These are phyloP conservation scores for Arenaria interpres DNA, from an alignment of 2,113 vertebrate species.

Conservation along the genomic window DNA sequence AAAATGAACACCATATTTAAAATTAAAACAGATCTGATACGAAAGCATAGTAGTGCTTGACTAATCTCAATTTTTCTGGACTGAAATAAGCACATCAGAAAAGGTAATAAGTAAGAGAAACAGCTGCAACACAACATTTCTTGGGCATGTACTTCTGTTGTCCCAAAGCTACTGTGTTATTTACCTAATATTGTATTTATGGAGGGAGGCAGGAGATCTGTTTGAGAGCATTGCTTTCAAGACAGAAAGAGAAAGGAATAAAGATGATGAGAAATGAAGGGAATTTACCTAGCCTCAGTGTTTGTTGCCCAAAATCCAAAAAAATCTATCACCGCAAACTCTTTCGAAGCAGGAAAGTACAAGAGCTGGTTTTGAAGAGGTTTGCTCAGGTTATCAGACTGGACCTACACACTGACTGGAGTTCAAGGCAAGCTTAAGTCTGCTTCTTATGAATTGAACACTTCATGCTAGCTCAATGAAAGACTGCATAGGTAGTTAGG, in stretches of 20 bases:
- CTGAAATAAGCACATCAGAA: neutral
- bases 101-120: neutral
- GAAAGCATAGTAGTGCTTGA: neutral
- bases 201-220: rapidly evolving
- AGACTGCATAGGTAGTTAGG: neutral
- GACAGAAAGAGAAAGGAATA: neutral
- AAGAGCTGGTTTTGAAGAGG: neutral
- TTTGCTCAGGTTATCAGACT: neutral
- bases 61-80: neutral
- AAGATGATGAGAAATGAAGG: neutral
- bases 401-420: neutral
- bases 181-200: neutral
- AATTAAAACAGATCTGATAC: neutral
- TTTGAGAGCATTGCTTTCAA: neutral
- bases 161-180: neutral
- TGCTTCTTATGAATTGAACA: neutral
- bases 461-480: neutral
- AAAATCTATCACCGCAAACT: neutral
- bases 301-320: neutral
- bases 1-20: neutral
- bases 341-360: neutral
- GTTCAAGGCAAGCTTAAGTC: neutral
- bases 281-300: neutral
- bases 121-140: neutral
- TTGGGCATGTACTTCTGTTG: neutral